Conservation (phyloP, 2,113 vertebrate genomes). For the Solea solea region DNA sequence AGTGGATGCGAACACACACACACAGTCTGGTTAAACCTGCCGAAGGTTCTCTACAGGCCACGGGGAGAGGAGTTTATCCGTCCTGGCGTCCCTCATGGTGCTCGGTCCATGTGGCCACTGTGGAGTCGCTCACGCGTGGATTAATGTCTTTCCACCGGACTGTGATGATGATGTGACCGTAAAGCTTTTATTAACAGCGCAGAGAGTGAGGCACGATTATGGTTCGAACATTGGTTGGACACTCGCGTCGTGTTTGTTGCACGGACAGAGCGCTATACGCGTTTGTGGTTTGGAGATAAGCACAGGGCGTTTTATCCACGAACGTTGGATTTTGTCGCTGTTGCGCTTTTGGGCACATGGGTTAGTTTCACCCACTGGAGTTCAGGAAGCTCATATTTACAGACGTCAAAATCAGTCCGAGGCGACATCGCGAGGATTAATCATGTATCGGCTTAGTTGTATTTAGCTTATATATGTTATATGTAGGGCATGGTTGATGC, state of each 20-base stretch:
- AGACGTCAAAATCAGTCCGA: not conserved
- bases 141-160: conserved; percentile 32
- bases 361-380: conserved; percentile 37
- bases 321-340: conserved; percentile 52
- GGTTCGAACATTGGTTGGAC: conserved; percentile 23
- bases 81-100: conserved; percentile 59
- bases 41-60: conserved; percentile 54
- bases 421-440: too few species aligned
- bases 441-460: not conserved
- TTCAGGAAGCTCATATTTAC: conserved; percentile 17
- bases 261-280: conserved; percentile 55
- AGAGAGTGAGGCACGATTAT: conserved; percentile 3
- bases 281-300: conserved; percentile 47
- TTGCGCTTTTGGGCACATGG: conserved; percentile 64
- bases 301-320: conserved; percentile 45
- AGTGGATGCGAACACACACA: conserved; percentile 61
- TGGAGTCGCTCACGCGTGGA: conserved; percentile 55
- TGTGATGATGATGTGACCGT: conserved; percentile 25
- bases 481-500: not conserved
- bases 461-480: not conserved
- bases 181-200: conserved; percentile 48
- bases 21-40: conserved; percentile 15
- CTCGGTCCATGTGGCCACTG: conserved; percentile 67
- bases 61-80: conserved; percentile 39
- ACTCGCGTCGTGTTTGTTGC: conserved; percentile 5